Evolutionary conservation across 2,888 invertebrate species (phyloP).

Genomic region (Pollenia angustigena): DNA sequence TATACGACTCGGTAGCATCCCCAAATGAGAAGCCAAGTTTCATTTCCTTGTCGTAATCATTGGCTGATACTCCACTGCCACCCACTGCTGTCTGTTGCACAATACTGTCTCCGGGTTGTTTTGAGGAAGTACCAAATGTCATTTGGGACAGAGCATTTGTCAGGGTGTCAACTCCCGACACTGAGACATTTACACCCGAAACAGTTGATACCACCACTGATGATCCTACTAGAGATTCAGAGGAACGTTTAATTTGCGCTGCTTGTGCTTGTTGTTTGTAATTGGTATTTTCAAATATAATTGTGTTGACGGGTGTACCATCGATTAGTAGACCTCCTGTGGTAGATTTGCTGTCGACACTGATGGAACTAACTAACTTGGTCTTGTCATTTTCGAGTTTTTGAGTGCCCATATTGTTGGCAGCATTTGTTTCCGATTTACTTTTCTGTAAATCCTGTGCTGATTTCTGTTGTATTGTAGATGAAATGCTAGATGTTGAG

Average conservation of each 20-base stretch:
- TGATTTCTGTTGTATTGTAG: constrained; percentile 43
- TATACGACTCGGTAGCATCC: constrained; percentile 84
- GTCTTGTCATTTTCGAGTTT: constrained; percentile 70
- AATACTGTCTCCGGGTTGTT: constrained; percentile 74
- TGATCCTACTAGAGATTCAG: constrained; percentile 72
- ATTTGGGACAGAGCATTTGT: constrained; percentile 87
- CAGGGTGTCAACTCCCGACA: constrained; percentile 83
- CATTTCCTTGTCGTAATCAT: constrained; percentile 93
- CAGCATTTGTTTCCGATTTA: constrained; percentile 72
- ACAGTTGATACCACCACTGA: constrained; percentile 64
- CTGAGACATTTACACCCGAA: constrained; percentile 77
- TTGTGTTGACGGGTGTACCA: constrained; percentile 92
- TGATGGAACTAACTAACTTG: constrained; percentile 58
- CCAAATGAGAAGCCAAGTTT: constrained; percentile 96
- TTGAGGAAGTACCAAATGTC: constrained; percentile 85
- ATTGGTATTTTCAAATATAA: constrained; percentile 96
- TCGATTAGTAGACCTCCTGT: constrained; percentile 87
- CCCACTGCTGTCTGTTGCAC: constrained; percentile 74
- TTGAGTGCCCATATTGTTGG: constrained; percentile 60
- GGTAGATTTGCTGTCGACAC: constrained; percentile 52
- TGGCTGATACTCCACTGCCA: constrained; percentile 82
- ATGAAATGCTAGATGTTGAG: constrained; percentile 77
- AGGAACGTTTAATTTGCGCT: constrained; percentile 75
- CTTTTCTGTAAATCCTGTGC: constrained; percentile 84
- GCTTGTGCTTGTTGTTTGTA: constrained; percentile 87